Conservation (phyloP, 2,113 vertebrate species). For the Melanerpes aurifrons region DNA sequence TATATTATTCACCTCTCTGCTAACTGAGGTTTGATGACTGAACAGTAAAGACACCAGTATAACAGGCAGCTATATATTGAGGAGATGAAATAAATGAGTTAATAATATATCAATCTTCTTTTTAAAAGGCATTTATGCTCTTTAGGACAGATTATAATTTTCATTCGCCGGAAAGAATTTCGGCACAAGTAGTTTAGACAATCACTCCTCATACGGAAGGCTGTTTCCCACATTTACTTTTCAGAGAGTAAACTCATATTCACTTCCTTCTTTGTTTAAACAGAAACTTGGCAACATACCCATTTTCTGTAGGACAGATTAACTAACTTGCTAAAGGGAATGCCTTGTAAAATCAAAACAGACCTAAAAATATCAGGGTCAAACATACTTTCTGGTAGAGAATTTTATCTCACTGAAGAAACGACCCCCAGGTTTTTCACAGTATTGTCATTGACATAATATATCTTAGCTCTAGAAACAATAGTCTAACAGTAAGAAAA, state of each 20-base stretch:
- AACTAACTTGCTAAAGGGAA: conserved; percentile 26
- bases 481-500: neutral
- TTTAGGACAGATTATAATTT: neutral
- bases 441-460: neutral
- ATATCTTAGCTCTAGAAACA: neutral
- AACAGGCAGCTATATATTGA: conserved; percentile 1
- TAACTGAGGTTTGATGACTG: conserved; percentile 19
- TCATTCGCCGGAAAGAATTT: conserved; percentile 48
- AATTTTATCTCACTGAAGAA: neutral
- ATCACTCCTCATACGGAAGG: conserved; percentile 13
- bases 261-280: conserved; percentile 64
- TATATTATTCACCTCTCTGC: neutral
- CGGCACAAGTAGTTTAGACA: conserved; percentile 15
- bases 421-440: neutral
- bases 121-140: neutral
- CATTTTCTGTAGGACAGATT: conserved; percentile 60
- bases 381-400: neutral
- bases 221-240: conserved; percentile 52
- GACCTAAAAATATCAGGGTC: conserved; percentile 4
- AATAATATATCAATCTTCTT: neutral
- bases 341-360: conserved; percentile 39
- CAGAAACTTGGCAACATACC: conserved; percentile 58
- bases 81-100: neutral
- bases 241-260: conserved; percentile 59
- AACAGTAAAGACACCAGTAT: conserved; percentile 1